Evolutionary conservation across 2,888 invertebrate genomes (phyloP).

Genomic region (Acanthacorydalis orientalis): DNA sequence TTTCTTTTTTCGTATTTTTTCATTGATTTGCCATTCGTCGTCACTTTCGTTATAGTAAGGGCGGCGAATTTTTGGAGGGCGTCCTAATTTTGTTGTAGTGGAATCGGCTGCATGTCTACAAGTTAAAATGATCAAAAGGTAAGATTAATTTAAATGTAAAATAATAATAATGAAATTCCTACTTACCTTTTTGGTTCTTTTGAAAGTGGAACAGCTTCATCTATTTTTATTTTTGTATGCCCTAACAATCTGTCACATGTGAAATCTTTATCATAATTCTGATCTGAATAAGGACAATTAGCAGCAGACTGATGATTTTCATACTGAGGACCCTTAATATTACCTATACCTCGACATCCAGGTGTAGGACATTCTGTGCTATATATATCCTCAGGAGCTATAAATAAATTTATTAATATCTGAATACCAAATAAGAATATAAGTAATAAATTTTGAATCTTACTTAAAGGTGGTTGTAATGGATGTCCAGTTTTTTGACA

Average conservation of each 20-base stretch:
- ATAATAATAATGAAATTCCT: background rate
- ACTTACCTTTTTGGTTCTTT: slow-evolving; percentile 19
- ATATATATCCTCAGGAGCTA: slow-evolving; percentile 45
- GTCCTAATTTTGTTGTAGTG: slow-evolving; percentile 14
- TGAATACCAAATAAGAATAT: background rate
- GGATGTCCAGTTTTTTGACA: slow-evolving; percentile 78
- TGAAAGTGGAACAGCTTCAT: slow-evolving; percentile 24
- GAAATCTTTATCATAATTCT: slow-evolving; percentile 33
- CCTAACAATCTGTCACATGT: slow-evolving; percentile 32
- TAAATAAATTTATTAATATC: slow-evolving; percentile 7
- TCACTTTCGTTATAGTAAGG: slow-evolving; percentile 1
- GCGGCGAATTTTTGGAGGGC: slow-evolving; percentile 18
- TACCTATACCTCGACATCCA: slow-evolving; percentile 84
- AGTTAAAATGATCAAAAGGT: background rate
- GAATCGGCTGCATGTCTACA: slow-evolving; percentile 6
- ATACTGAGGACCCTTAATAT: slow-evolving; percentile 60
- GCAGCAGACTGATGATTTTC: slow-evolving; percentile 53
- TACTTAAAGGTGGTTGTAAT: slow-evolving; percentile 67
- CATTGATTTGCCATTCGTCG: background rate
- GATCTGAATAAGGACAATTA: slow-evolving; percentile 57
- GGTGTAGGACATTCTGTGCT: slow-evolving; percentile 61
- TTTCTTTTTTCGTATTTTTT: slow-evolving; percentile 3
- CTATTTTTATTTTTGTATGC: slow-evolving; percentile 25
- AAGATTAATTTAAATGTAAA: background rate
- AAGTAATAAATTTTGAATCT: slow-evolving; percentile 19